phyloP scores from a whole-genome alignment of 2,113 vertebrate genomes.

The Scomber japonicus region DNA sequence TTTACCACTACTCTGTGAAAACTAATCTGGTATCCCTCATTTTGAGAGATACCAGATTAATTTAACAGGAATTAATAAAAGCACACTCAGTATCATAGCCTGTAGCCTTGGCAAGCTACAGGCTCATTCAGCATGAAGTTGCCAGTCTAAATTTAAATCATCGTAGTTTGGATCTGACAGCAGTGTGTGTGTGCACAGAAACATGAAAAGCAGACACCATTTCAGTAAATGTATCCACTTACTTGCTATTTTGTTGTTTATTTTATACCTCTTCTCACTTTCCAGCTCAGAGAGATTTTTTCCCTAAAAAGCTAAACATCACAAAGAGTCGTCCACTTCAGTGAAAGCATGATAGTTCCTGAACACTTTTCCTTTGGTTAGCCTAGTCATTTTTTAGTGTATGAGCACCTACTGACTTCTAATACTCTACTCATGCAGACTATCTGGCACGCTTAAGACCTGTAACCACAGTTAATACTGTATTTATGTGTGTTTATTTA shows the following conservation, averaged over 20 bases:
- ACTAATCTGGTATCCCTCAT: background rate
- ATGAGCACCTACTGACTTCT: background rate
- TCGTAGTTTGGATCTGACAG: background rate
- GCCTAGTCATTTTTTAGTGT: background rate
- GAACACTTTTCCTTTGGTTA: background rate
- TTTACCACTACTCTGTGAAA: background rate
- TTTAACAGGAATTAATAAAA: constrained; percentile 2
- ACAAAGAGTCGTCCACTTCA: background rate
- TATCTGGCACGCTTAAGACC: background rate
- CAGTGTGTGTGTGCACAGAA: background rate
- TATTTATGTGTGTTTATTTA: constrained; percentile 21
- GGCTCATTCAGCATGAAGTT: background rate
- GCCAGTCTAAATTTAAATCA: background rate
- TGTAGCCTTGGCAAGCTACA: background rate
- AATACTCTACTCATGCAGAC: background rate
- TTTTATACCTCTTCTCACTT: background rate
- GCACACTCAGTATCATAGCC: background rate
- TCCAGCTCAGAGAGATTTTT: background rate
- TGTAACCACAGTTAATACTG: background rate
- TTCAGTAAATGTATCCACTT: background rate
- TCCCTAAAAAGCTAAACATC: background rate
- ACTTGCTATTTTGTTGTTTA: background rate
- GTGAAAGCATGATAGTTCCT: background rate
- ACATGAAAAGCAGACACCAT: background rate
- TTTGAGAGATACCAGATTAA: background rate